These are phyloP conservation scores for Pelobates cultripes DNA, from an alignment of 2,797 vertebrate genomes.

Conservation along the genomic window DNA sequence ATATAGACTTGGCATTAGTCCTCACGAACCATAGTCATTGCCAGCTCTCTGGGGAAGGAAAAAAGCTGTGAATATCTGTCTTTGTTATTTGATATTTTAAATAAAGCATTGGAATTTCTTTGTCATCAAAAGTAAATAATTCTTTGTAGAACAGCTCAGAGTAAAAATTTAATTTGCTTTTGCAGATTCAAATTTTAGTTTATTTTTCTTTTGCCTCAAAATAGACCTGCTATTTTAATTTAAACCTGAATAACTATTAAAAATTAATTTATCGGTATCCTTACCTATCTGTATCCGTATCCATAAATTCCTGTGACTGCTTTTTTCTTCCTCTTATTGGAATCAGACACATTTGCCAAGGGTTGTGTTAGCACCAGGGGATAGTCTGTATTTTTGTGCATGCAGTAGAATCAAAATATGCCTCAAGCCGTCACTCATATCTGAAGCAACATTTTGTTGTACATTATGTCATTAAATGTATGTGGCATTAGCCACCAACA, in stretches of 20 bases:
- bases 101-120: neutral
- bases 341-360: no score
- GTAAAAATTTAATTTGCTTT: neutral
- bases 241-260: neutral
- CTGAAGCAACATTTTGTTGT: no score
- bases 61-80: neutral
- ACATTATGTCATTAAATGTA: no score
- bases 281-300: no score
- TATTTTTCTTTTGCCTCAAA: neutral
- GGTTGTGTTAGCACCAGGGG: no score
- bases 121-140: constrained; percentile 8
- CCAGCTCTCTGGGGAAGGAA: neutral
- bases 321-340: no score
- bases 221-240: neutral
- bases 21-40: neutral
- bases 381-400: no score
- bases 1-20: neutral
- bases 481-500: no score
- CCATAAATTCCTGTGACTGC: no score
- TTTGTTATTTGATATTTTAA: neutral
- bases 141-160: constrained; percentile 9
- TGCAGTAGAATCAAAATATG: no score
- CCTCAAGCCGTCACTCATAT: no score
- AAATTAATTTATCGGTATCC: no score
- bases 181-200: constrained; percentile 30